Conservation (phyloP, 2,888 invertebrate genomes). For the Acronicta leporina region DNA sequence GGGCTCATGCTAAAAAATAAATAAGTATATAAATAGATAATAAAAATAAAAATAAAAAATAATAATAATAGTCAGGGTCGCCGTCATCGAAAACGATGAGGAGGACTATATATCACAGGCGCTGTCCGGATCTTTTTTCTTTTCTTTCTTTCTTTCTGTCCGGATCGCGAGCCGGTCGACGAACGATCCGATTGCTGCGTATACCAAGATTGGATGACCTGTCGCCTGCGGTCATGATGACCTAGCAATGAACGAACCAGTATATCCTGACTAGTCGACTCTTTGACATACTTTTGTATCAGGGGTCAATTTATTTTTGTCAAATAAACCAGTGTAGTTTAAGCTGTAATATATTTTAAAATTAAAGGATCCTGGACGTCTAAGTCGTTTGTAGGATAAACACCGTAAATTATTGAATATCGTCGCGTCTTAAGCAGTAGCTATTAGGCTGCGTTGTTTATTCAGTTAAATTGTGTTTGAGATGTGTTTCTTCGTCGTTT, state of each 20-base stretch:
- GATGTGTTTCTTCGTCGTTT: slow-evolving; percentile 28
- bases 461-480: slow-evolving; percentile 61
- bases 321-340: neutral
- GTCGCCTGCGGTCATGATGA: neutral
- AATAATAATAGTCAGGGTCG: no score
- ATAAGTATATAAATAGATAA: no score
- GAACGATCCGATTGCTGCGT: neutral
- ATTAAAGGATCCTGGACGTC: slow-evolving; percentile 1
- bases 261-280: neutral
- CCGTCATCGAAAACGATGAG: no score
- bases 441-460: slow-evolving; percentile 54
- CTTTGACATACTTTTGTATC: neutral
- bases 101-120: no score
- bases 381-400: neutral
- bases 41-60: no score
- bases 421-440: slow-evolving; percentile 48
- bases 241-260: neutral
- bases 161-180: slow-evolving; percentile 15
- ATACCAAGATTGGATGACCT: neutral
- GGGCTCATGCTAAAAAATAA: no score
- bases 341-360: neutral
- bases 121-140: no score
- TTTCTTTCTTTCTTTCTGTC: no score
- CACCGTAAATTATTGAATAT: slow-evolving; percentile 50
- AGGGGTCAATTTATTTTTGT: slow-evolving; percentile 2